Evolutionary conservation across 2,888 invertebrate species (phyloP), one percentile per base, ranked within the genome.

Genomic region (Eupithecia insigniata): DNA sequence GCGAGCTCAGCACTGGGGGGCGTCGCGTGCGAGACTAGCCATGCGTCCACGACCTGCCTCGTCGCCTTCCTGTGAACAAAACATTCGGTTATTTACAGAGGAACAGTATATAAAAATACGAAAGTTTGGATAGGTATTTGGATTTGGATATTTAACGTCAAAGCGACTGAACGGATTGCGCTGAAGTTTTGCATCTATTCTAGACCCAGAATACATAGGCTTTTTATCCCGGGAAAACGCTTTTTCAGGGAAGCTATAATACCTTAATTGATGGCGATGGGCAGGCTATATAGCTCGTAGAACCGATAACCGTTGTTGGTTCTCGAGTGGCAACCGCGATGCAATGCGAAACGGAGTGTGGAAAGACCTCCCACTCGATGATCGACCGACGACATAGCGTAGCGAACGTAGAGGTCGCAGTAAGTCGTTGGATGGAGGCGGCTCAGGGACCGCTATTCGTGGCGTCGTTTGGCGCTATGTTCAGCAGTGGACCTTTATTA

Each of bases 1-100:
- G 91, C 93, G 75, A 90, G 94, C 89, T 91, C 95, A 32, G 95
- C 95, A 72, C 96, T 95, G 3, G 96, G 96, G 78, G 96, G 96
- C 71, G 97, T 97, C 80, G 98, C 97, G 91, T 98, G 98, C 12
- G 98, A 97, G 79, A 98, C 96, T 84, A 99, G 94, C 99, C 99
- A 99, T 81, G 97, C 96, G 91, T 99, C 98, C 83, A 99, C 98
- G 87, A 98, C 97, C 87, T 98, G 97, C 81, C 98, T 96, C 79
- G 98, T 97, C 81, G 98, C 98, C 95, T 99, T 98, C 92, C 98
- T 98, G 92, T 79, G 39, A 55, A 77, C 70, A 77, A 79, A 5
- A 55, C 4, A 14, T 55, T 4, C 55, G 22, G 55, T 55, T 55
- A 55, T 12, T 10, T 46, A 46, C 46, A 26, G 55, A 26, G 55